phyloP scores from a whole-genome alignment of 1,140 invertebrate genomes.

The Alviniconcha marisindica region DNA sequence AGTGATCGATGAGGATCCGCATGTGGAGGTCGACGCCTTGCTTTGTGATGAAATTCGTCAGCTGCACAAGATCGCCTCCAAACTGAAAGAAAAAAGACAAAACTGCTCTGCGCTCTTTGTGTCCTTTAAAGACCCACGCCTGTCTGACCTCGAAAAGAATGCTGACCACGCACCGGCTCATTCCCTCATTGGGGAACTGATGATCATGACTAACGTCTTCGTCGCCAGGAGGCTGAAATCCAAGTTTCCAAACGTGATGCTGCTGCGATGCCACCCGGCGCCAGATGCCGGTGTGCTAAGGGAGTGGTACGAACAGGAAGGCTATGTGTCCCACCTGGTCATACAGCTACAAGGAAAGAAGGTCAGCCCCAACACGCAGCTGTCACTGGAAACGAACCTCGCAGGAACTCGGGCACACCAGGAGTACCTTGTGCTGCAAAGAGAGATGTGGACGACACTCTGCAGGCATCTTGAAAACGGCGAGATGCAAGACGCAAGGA shows the following conservation, averaged over 20 bases:
- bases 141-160: slow-evolving; percentile 36
- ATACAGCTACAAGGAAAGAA: slow-evolving; percentile 46
- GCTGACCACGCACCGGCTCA: slow-evolving; percentile 60
- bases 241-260: slow-evolving; percentile 44
- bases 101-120: slow-evolving; percentile 52
- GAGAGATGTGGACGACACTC: slow-evolving; percentile 50
- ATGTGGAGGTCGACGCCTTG: background rate
- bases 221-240: slow-evolving; percentile 50
- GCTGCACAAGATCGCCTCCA: slow-evolving; percentile 53
- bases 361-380: slow-evolving; percentile 75
- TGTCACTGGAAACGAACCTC: slow-evolving; percentile 80
- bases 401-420: no score
- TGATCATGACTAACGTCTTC: slow-evolving; percentile 58
- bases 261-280: slow-evolving; percentile 52
- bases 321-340: slow-evolving; percentile 42
- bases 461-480: slow-evolving; percentile 18
- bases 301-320: slow-evolving; percentile 49
- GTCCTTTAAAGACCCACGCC: slow-evolving; percentile 48
- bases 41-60: slow-evolving; percentile 44
- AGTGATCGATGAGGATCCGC: slow-evolving; percentile 49
- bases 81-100: slow-evolving; percentile 51
- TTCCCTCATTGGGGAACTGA: slow-evolving; percentile 66
- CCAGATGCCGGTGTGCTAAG: slow-evolving; percentile 46
- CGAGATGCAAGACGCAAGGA: slow-evolving; percentile 86
- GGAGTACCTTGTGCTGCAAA: background rate